Evolutionary conservation across 2,888 invertebrate genomes (phyloP), one percentile per base, ranked within the genome.

Genomic region (Belgica antarctica): DNA sequence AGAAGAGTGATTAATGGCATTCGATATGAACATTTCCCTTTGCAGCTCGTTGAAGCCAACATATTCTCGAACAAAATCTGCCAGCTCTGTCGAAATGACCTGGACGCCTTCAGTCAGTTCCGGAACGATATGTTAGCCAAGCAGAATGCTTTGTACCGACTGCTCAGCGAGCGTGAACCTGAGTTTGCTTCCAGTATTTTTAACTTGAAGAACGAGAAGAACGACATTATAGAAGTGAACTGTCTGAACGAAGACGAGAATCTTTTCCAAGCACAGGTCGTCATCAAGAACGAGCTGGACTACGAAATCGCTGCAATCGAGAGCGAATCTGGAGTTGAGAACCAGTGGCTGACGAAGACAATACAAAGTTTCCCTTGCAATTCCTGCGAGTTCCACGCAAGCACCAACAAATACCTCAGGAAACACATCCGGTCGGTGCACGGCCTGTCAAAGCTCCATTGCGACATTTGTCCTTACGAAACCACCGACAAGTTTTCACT

Each of bases 51-150:
- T 10, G 27, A 65, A 12, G 1, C 65, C 1, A 28, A 65, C 25
- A 17, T 15, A 2, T 47, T 65, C 5, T 65, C 65, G 10, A 22
- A 22, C 7, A 65, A 65, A 47, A 65, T 65, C 5, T 65, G 65
- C n/a, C 47, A 27, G 19, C 24, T 65, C 0, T 65, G 65, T 8
- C 15, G 19, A 17, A 65, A 47, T 25, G 65, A 65, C 28, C 25
- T 65, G 8, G 65, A 65, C 22, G 46, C 28, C n/a, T 65, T 65
- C 24, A 25, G 25, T 15, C 36, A 46, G 7, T 65, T 65, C 8
- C 24, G 65, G 4, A 65, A 46, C 17, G 65, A 65, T 36, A 17
- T 65, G 25, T 17, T 15, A 1, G 24, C 27, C 17, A 65, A 65
- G 19, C 65, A 65, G 28, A 47, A 41, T 12, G 17, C 8, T n/a